phyloP scores from a whole-genome alignment of 2,888 invertebrate species.

The Sipha maydis region DNA sequence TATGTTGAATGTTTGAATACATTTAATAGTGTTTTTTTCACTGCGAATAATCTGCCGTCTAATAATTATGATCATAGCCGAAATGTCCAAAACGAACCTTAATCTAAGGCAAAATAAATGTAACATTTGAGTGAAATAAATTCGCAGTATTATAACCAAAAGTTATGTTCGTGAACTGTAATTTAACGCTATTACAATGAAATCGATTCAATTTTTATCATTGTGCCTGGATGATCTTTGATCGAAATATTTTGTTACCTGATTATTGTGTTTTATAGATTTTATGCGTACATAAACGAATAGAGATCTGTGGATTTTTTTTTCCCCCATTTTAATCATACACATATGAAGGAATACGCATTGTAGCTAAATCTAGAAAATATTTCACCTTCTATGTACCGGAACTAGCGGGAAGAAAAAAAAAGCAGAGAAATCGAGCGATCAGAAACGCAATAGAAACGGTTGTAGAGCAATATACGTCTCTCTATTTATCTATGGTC shows the following conservation, averaged over 20 bases:
- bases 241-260: not conserved
- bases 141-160: no score
- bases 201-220: not conserved
- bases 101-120: no score
- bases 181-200: no score
- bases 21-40: no score
- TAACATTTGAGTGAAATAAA: no score
- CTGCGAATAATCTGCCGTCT: no score
- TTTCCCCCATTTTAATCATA: not conserved
- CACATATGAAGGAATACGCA: not conserved
- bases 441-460: conserved; percentile 30
- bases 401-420: conserved; percentile 7
- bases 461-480: not conserved
- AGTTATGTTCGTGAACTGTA: no score
- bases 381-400: conserved; percentile 11
- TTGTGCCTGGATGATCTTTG: not conserved
- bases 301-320: not conserved
- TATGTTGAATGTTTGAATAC: no score
- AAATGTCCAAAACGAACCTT: no score
- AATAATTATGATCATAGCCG: no score
- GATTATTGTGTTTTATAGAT: not conserved
- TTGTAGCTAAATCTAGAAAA: conserved; percentile 17
- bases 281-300: not conserved
- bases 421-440: conserved; percentile 31
- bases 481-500: conserved; percentile 17